Conservation (phyloP, 2,888 invertebrate genomes). For the Andricus curvator region DNA sequence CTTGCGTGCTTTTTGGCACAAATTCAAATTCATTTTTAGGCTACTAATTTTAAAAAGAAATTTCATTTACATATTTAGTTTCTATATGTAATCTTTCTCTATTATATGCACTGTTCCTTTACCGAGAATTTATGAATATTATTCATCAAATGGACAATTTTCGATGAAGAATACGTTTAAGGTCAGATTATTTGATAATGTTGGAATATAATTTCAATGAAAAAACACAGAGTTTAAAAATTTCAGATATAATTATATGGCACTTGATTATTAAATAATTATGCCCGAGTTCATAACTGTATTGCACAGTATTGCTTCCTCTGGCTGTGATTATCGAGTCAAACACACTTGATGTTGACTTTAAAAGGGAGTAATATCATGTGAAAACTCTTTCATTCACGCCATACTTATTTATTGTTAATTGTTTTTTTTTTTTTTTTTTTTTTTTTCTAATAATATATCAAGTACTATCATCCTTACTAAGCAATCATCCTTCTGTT, state of each 20-base stretch:
- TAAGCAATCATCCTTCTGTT: background rate
- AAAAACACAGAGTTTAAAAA: background rate
- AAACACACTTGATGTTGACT: constrained; percentile 75
- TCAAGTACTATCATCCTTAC: background rate
- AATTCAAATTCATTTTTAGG: constrained; percentile 1
- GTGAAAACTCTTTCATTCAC: constrained; percentile 74
- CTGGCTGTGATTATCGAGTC: constrained; percentile 76
- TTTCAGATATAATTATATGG: constrained; percentile 39
- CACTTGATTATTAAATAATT: constrained; percentile 7
- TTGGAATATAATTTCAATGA: constrained; percentile 2
- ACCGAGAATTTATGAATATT: background rate
- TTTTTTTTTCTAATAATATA: background rate
- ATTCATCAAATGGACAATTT: background rate
- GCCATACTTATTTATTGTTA: constrained; percentile 68
- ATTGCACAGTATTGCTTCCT: constrained; percentile 75
- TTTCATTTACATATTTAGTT: constrained; percentile 26
- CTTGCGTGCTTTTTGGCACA: background rate
- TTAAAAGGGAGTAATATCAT: constrained; percentile 76
- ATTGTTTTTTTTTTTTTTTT: too few species aligned
- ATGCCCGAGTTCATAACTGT: constrained; percentile 47
- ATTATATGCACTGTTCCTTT: background rate
- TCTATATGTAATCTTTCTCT: background rate
- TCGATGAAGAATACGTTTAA: too few species aligned
- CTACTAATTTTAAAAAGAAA: background rate
- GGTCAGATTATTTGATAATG: background rate